Percentiles rank a stretch among this genome's conserved stretches.
Evolutionary conservation across 2,797 vertebrate species (phyloP).

Genomic region (Borostomias antarcticus): DNA sequence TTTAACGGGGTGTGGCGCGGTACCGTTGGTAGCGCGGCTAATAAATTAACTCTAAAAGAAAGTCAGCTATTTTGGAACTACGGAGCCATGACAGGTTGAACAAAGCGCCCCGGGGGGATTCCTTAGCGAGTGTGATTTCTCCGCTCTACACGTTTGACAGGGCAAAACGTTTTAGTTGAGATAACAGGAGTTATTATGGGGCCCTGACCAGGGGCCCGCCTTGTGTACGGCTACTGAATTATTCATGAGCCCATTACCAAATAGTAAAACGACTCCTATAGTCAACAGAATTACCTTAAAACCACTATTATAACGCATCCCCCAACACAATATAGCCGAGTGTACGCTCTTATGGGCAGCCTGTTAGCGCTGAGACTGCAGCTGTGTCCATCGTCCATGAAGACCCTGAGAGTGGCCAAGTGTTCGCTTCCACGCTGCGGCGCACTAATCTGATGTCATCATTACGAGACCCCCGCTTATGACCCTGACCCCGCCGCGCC

Average conservation of each 20-base stretch:
- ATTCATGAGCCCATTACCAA: conserved; percentile 91
- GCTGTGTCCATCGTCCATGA: conserved; percentile 52
- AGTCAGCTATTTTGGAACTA: conserved; percentile 86
- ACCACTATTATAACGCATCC: conserved; percentile 50
- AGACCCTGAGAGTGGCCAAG: conserved; percentile 56
- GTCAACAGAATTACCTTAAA: conserved; percentile 61
- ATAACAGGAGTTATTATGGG: conserved; percentile 94
- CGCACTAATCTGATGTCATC: conserved; percentile 74
- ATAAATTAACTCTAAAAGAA: conserved; percentile 87
- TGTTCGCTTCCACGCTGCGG: conserved; percentile 67
- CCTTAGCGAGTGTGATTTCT: conserved; percentile 84
- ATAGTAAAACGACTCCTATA: conserved; percentile 64
- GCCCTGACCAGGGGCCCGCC: conserved; percentile 82
- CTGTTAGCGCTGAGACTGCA: conserved; percentile 60
- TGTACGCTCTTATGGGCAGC: conserved; percentile 67
- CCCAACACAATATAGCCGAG: conserved; percentile 49
- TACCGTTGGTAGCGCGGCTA: conserved; percentile 83
- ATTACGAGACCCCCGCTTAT: conserved; percentile 72
- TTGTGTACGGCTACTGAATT: conserved; percentile 83
- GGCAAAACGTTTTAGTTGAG: conserved; percentile 94
- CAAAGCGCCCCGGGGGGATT: conserved; percentile 86
- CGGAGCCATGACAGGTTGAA: conserved; percentile 93
- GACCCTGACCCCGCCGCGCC: conserved; percentile 70
- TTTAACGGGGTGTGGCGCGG: conserved; percentile 86
- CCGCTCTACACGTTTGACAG: conserved; percentile 89